These are phyloP conservation scores for Lepus townsendii DNA, from an alignment of 2,797 vertebrate genomes.

Conservation along the genomic window DNA sequence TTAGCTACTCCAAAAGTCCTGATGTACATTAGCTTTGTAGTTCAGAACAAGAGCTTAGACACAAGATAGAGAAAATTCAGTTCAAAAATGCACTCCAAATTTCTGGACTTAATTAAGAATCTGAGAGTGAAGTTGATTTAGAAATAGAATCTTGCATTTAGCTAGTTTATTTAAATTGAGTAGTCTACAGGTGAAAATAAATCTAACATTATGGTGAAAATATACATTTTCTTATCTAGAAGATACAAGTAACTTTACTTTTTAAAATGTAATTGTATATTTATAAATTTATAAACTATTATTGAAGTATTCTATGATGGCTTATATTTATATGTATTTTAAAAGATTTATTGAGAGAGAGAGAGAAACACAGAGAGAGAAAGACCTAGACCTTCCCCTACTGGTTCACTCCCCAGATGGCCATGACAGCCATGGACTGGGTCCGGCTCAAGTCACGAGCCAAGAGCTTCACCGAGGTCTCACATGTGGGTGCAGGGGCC, in stretches of 20 bases:
- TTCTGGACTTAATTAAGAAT: background rate
- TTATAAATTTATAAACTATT: background rate
- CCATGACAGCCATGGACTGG: too few relatives aligned
- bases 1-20: background rate
- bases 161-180: background rate
- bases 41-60: background rate
- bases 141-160: background rate
- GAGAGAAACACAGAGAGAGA: too few relatives aligned
- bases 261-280: background rate
- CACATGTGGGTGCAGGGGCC: too few relatives aligned
- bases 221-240: constrained; percentile 17
- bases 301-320: background rate
- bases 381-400: too few relatives aligned
- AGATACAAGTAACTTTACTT: background rate
- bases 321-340: background rate
- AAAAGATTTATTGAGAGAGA: too few relatives aligned
- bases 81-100: background rate
- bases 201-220: background rate
- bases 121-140: background rate
- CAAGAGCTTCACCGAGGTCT: too few relatives aligned
- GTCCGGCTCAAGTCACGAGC: too few relatives aligned
- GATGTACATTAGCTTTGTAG: background rate
- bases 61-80: background rate
- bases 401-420: too few relatives aligned
- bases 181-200: background rate